phyloP scores from a whole-genome alignment of 2,888 invertebrate genomes.

The Agriopis marginaria region DNA sequence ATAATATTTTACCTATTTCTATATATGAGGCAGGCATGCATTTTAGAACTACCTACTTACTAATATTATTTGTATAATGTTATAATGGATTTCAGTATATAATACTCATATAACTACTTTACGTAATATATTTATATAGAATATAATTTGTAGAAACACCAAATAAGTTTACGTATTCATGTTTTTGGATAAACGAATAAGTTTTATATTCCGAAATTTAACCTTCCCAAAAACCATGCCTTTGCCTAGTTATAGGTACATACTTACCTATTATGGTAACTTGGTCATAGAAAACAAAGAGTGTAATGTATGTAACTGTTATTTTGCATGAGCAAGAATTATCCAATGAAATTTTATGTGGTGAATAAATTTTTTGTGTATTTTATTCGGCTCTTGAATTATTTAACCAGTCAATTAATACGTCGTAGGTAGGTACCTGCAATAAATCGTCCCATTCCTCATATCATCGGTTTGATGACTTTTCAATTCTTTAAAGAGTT shows the following conservation, averaged over 20 bases:
- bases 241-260: conserved; percentile 77
- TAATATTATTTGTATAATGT: conserved; percentile 1
- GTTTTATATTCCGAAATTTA: conserved; percentile 83
- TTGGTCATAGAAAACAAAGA: conserved; percentile 71
- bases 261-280: conserved; percentile 70
- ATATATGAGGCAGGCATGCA: background rate
- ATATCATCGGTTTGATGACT: too few species aligned
- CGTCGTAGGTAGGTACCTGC: too few species aligned
- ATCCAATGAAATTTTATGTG: conserved; percentile 82
- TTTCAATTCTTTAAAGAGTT: too few species aligned
- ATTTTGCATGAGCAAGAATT: conserved; percentile 80
- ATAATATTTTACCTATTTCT: background rate
- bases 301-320: conserved; percentile 65
- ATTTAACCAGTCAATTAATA: too few species aligned
- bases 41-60: conserved; percentile 4
- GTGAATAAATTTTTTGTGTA: conserved; percentile 85
- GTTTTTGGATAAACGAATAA: conserved; percentile 68
- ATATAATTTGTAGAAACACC: conserved; percentile 78
- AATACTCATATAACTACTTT: conserved; percentile 65
- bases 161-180: conserved; percentile 62
- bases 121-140: conserved; percentile 50
- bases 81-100: conserved; percentile 51
- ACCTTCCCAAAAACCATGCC: conserved; percentile 84
- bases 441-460: too few species aligned
- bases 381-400: conserved; percentile 52